Conservation (phyloP, 1,140 invertebrate species). For the Rhizoglyphus robini region DNA sequence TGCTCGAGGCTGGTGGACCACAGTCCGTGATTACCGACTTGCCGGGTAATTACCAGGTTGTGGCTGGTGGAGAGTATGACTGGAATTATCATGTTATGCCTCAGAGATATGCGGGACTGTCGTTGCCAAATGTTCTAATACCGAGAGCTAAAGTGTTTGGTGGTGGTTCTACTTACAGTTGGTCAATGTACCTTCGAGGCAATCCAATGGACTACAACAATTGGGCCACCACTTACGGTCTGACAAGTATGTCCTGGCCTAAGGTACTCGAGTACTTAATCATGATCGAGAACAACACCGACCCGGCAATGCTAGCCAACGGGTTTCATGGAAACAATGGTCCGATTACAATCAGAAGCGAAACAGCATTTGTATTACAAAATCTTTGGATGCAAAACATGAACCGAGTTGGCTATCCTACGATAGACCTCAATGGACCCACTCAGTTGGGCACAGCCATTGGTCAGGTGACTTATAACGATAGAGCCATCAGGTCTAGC, state of each 20-base stretch:
- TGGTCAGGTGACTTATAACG: conserved; percentile 19
- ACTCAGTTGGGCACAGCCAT: no score
- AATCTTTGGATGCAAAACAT: neutral
- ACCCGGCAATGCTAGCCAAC: conserved; percentile 35
- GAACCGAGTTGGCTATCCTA: conserved; percentile 6
- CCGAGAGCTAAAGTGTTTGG: no score
- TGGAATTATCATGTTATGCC: conserved; percentile 73
- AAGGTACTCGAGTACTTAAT: conserved; percentile 44
- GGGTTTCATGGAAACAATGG: neutral
- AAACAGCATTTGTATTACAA: neutral
- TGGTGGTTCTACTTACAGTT: conserved; percentile 82
- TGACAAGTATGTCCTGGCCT: conserved; percentile 51
- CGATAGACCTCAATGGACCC: no score
- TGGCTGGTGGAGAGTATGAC: no score
- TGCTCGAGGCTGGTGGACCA: conserved; percentile 78
- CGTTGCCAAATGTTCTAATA: conserved; percentile 44
- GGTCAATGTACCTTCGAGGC: conserved; percentile 83
- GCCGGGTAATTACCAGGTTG: conserved; percentile 62
- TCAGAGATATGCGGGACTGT: conserved; percentile 62
- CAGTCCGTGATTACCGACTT: conserved; percentile 80
- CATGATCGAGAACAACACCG: conserved; percentile 41
- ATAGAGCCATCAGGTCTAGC: conserved; percentile 6
- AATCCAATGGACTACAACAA: no score
- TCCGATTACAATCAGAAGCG: neutral
- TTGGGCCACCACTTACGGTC: conserved; percentile 60